Evolutionary conservation across 2,113 vertebrate species (phyloP), one percentile per base, ranked within the genome.

Genomic region (Oenanthe melanoleuca): DNA sequence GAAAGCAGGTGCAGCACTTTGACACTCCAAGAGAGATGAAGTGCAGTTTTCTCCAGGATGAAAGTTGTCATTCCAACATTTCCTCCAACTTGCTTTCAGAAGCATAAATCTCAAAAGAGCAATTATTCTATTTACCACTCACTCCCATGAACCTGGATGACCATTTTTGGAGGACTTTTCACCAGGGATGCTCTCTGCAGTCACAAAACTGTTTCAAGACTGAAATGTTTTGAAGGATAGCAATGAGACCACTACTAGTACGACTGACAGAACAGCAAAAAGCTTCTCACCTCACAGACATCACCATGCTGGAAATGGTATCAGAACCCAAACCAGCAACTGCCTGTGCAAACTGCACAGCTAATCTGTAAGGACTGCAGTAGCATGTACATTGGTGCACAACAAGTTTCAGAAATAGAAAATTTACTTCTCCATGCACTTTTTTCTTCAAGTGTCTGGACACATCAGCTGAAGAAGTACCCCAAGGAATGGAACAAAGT

Each of bases 261-360:
- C 0, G 0, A n/a, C 21, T 47, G 34, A 55, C 22, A 49, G 42
- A 77, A 55, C 12, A 86, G 14, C 9, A 14, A n/a, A 53, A 61
- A 28, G 56, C 5, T 65, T 52, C 73, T 92, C 15, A 71, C 15
- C 24, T 42, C 84, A 33, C 8, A 45, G 37, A n/a, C 26, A 50
- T 37, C 47, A 40, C 16, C 0, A 2, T 24, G 28, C 37, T 49
- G 37, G 55, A 38, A 80, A 0, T 31, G 16, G 14, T 47, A 59
- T 29, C 47, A 65, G 67, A 83, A 80, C 12, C 13, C 15, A 11
- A 61, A 14, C 45, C 67, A 83, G 65, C 13, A 93, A 72, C 1
- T 53, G 19, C 18, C 50, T 49, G 16, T 60, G n/a, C n/a, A 86
- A 75, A 16, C 16, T 57, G 12, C 61, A 50, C 11, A 77, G 22